A percentile compares a stretch with the other conserved stretches of the same genome.
Evolutionary conservation across 2,888 invertebrate genomes (phyloP).

Genomic region (Ferdinandea cuprea): DNA sequence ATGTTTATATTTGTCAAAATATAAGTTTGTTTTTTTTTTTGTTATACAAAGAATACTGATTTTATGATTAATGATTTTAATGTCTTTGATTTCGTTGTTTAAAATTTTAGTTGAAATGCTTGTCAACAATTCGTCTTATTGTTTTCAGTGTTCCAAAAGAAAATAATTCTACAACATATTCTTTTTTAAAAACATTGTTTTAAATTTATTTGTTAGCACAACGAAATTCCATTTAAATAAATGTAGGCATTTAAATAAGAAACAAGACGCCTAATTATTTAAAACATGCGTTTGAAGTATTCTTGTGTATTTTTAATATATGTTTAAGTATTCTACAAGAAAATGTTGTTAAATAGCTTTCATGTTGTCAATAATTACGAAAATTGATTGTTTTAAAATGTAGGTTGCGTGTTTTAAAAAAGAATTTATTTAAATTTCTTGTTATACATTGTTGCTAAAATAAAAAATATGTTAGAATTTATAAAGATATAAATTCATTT

Average conservation of each 20-base stretch:
- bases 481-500: too few relatives aligned
- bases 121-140: slow-evolving; percentile 4
- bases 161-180: neutral
- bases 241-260: too few relatives aligned
- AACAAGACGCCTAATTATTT: neutral
- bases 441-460: too few relatives aligned
- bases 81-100: neutral
- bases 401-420: too few relatives aligned
- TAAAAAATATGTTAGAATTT: too few relatives aligned
- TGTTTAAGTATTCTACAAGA: neutral
- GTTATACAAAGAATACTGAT: neutral
- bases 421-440: too few relatives aligned
- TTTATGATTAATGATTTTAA: neutral
- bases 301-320: neutral
- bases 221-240: too few relatives aligned
- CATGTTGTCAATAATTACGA: neutral
- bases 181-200: neutral
- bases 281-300: neutral
- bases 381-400: too few relatives aligned
- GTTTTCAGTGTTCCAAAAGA: neutral
- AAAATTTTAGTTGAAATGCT: neutral
- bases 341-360: neutral
- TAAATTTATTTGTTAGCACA: too few relatives aligned
- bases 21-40: neutral
- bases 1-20: neutral